These are phyloP conservation scores for Bagarius yarrelli DNA, from an alignment of 2,113 vertebrate species.

Conservation along the genomic window DNA sequence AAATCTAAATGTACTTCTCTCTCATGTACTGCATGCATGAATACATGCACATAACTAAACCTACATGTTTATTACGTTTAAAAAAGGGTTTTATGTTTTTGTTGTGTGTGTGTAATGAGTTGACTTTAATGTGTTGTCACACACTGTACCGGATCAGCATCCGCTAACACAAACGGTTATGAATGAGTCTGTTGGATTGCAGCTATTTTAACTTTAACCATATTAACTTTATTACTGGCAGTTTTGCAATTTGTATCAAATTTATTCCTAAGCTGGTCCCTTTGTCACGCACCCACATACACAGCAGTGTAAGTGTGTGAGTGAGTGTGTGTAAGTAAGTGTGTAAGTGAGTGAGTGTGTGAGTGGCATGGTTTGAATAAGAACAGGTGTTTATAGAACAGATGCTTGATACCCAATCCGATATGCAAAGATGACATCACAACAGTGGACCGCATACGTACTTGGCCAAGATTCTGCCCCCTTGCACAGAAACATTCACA, in stretches of 20 bases:
- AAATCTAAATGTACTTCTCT: too few relatives aligned
- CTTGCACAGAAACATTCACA: slow-evolving; percentile 46
- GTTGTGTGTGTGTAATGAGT: background rate
- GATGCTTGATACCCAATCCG: slow-evolving; percentile 43
- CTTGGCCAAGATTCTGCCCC: slow-evolving; percentile 22
- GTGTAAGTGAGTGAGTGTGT: background rate
- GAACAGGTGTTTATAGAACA: slow-evolving; percentile 44
- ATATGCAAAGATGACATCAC: slow-evolving; percentile 40
- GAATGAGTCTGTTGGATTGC: slow-evolving; percentile 20
- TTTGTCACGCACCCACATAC: slow-evolving; percentile 5
- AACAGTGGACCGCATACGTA: slow-evolving; percentile 26
- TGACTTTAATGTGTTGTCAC: slow-evolving; percentile 3
- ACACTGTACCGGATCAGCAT: slow-evolving; percentile 12
- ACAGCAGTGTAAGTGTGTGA: background rate
- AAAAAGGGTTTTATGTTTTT: background rate
- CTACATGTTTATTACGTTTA: background rate
- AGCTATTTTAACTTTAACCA: slow-evolving; percentile 1
- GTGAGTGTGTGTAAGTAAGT: background rate
- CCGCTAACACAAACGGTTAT: background rate
- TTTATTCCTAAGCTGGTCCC: background rate
- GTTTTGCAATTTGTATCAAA: slow-evolving; percentile 14
- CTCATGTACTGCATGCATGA: too few relatives aligned
- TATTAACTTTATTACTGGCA: background rate
- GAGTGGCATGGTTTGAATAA: slow-evolving; percentile 39
- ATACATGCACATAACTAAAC: background rate